Percentiles rank a stretch among this genome's conserved stretches.
Evolutionary conservation across 1,140 invertebrate species (phyloP).

Genomic region (Temnothorax longispinosus): DNA sequence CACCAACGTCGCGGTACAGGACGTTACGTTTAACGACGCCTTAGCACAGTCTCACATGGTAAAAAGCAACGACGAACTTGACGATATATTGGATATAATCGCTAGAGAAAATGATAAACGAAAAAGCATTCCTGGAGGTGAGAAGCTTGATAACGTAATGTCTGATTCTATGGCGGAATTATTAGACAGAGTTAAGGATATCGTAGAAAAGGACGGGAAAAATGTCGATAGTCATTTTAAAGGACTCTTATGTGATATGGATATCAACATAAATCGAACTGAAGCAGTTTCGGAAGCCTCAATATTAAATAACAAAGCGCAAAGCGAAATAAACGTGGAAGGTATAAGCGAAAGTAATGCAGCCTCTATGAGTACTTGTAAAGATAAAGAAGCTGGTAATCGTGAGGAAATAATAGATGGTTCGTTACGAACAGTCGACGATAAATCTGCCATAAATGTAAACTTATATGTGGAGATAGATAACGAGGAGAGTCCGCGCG

Average conservation of each 20-base stretch:
- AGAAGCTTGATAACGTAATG: slow-evolving; percentile 53
- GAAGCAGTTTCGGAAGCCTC: slow-evolving; percentile 24
- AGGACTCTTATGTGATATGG: slow-evolving; percentile 21
- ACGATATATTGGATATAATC: slow-evolving; percentile 77
- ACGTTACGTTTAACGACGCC: slow-evolving; percentile 56
- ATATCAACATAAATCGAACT: slow-evolving; percentile 1
- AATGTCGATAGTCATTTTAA: background rate
- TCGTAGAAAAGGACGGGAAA: slow-evolving; percentile 28
- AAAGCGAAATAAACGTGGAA: background rate
- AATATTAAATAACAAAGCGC: slow-evolving; percentile 1
- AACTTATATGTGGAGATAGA: slow-evolving; percentile 54
- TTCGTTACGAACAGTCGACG: background rate
- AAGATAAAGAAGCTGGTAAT: slow-evolving; percentile 3
- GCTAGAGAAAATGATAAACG: slow-evolving; percentile 66
- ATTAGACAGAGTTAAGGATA: slow-evolving; percentile 63
- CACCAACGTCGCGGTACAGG: slow-evolving; percentile 69
- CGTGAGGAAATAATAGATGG: slow-evolving; percentile 28
- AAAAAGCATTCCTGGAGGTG: slow-evolving; percentile 22
- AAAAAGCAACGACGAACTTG: slow-evolving; percentile 70
- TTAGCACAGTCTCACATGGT: slow-evolving; percentile 13
- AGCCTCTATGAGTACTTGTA: background rate
- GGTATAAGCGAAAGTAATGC: background rate
- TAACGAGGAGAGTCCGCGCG: slow-evolving; percentile 37
- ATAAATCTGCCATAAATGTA: slow-evolving; percentile 16
- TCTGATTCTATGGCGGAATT: slow-evolving; percentile 62